phyloP scores from a whole-genome alignment of 2,797 vertebrate genomes.

The Apodemus agrarius region DNA sequence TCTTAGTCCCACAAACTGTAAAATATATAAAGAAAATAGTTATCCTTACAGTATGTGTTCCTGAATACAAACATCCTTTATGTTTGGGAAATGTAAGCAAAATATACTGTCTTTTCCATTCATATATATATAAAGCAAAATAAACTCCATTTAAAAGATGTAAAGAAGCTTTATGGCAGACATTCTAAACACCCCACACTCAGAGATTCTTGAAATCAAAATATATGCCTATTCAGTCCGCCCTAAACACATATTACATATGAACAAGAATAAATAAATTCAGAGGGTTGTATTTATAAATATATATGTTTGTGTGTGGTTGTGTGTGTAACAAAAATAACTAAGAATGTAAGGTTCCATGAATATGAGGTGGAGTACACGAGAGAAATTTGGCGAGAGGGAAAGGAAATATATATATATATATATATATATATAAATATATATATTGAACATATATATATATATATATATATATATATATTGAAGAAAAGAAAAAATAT shows the following conservation, averaged over 20 bases:
- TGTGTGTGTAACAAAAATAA: neutral
- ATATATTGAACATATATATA: neutral
- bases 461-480: too few relatives aligned
- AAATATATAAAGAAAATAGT: slow-evolving; percentile 13
- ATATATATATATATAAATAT: neutral
- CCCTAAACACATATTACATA: neutral
- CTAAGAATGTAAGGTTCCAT: neutral
- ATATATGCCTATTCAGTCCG: neutral
- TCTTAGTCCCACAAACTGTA: neutral
- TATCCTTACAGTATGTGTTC: neutral
- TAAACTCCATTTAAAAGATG: neutral
- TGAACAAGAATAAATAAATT: neutral
- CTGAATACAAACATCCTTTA: neutral
- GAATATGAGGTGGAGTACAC: neutral
- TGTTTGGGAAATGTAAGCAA: neutral
- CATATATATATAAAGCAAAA: neutral
- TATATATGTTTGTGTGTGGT: neutral
- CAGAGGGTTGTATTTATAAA: neutral
- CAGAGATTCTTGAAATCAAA: neutral
- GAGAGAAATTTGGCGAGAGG: neutral
- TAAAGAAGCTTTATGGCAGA: neutral
- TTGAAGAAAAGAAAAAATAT: neutral
- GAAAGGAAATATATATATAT: neutral
- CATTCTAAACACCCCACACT: too few relatives aligned
- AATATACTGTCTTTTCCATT: neutral